Evolutionary conservation across 2,888 invertebrate genomes (phyloP).

Genomic region (Diadegma fenestrale): DNA sequence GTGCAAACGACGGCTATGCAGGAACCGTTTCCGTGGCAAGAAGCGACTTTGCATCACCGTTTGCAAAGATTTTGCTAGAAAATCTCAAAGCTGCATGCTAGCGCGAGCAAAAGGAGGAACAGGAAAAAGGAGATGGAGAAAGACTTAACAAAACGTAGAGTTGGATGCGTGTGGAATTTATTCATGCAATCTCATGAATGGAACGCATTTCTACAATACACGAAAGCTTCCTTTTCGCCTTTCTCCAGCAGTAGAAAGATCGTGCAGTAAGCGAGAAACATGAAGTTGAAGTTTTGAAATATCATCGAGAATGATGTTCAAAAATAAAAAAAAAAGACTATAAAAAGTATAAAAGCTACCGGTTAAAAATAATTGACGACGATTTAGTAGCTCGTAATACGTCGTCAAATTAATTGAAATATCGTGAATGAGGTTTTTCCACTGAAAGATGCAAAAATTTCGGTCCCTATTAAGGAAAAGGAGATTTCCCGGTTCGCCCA

Average conservation of each 20-base stretch:
- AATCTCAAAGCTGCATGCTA: not conserved
- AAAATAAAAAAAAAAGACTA: not conserved
- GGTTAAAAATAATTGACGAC: too few relatives aligned
- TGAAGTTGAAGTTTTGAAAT: constrained; percentile 10
- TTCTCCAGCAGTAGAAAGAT: not conserved
- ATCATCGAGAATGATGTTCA: not conserved
- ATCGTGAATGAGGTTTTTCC: too few relatives aligned
- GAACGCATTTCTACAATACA: constrained; percentile 73
- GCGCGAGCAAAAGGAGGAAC: not conserved
- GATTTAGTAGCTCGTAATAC: too few relatives aligned
- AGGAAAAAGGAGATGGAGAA: constrained; percentile 34
- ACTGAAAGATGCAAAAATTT: too few relatives aligned
- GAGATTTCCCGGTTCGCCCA: too few relatives aligned
- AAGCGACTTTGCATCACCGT: not conserved
- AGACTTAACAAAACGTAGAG: constrained; percentile 56
- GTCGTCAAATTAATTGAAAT: too few relatives aligned
- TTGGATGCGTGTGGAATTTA: constrained; percentile 77
- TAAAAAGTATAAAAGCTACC: not conserved
- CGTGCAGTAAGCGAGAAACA: constrained; percentile 7
- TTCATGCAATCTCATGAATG: constrained; percentile 83
- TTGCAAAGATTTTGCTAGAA: constrained; percentile 23
- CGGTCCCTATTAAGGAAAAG: too few relatives aligned
- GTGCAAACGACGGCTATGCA: not conserved
- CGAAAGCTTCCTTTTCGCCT: constrained; percentile 53
- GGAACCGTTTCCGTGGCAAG: constrained; percentile 11